phyloP scores from a whole-genome alignment of 1,140 invertebrate genomes.

The Trypoxylus dichotomus region DNA sequence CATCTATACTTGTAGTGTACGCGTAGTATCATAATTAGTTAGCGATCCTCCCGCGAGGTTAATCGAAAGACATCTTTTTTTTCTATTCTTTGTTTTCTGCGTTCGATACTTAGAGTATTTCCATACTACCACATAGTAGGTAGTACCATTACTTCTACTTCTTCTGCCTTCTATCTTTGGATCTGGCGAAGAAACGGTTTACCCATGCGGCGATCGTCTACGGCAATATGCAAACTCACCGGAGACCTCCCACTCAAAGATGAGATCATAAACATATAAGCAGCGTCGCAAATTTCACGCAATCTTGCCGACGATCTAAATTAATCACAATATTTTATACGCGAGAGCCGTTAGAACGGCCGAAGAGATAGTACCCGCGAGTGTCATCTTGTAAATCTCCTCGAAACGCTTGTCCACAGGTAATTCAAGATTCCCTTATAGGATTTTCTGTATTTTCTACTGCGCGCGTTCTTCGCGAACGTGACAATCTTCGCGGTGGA shows the following conservation, averaged over 20 bases:
- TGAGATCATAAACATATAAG: conserved; percentile 32
- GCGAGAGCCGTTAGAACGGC: conserved; percentile 28
- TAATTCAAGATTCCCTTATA: conserved; percentile 31
- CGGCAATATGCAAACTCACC: conserved; percentile 29
- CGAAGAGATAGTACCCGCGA: conserved; percentile 8
- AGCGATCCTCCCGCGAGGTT: not conserved
- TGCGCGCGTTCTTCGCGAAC: not conserved
- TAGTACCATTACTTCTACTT: not conserved
- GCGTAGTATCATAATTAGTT: too few relatives aligned
- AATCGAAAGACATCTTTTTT: not conserved
- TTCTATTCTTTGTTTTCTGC: not conserved
- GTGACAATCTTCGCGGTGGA: not conserved
- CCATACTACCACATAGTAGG: not conserved
- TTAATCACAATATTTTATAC: conserved; percentile 34
- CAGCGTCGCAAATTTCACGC: conserved; percentile 32
- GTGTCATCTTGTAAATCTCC: conserved; percentile 22
- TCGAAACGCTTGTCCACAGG: conserved; percentile 23
- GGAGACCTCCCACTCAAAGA: conserved; percentile 30
- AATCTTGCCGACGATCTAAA: conserved; percentile 32
- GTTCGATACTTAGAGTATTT: not conserved
- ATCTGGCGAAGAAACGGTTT: conserved; percentile 10
- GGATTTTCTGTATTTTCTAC: conserved; percentile 18
- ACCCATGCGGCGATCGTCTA: not conserved
- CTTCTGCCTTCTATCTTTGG: not conserved
- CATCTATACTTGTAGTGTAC: too few relatives aligned